Evolutionary conservation across 2,113 vertebrate genomes (phyloP).

Genomic region (Percopsis transmontana): DNA sequence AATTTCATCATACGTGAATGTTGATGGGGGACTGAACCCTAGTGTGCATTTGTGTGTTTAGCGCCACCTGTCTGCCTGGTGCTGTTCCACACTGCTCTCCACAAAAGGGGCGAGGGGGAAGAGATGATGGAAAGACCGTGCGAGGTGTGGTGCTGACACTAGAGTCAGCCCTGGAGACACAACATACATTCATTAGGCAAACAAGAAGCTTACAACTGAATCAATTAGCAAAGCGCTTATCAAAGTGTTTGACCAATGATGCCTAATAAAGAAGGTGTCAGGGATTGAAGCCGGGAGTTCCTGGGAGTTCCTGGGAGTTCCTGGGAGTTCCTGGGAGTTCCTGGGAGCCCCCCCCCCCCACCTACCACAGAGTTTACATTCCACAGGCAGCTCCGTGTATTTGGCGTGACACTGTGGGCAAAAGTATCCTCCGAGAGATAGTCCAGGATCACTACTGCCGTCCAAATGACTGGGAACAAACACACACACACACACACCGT

Average conservation of each 20-base stretch:
- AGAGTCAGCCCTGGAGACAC: conserved; percentile 86
- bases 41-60: not conserved
- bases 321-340: too few species aligned
- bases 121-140: conserved; percentile 96
- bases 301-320: too few species aligned
- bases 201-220: too few species aligned
- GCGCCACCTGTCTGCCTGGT: conserved; percentile 81
- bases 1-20: too few species aligned
- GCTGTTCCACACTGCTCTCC: conserved; percentile 80
- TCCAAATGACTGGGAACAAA: conserved; percentile 84
- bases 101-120: conserved; percentile 91
- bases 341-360: too few species aligned
- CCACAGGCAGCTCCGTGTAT: conserved; percentile 94
- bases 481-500: not conserved
- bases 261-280: too few species aligned
- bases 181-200: not conserved
- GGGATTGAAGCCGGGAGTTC: too few species aligned
- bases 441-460: conserved; percentile 78
- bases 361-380: conserved; percentile 98
- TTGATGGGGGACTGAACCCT: not conserved
- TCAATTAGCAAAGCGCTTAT: too few species aligned
- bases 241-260: too few species aligned
- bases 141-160: conserved; percentile 95
- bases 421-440: conserved; percentile 92
- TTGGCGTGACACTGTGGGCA: conserved; percentile 96